These are phyloP conservation scores for Ameiurus melas DNA, from an alignment of 2,113 vertebrate species.

Conservation along the genomic window DNA sequence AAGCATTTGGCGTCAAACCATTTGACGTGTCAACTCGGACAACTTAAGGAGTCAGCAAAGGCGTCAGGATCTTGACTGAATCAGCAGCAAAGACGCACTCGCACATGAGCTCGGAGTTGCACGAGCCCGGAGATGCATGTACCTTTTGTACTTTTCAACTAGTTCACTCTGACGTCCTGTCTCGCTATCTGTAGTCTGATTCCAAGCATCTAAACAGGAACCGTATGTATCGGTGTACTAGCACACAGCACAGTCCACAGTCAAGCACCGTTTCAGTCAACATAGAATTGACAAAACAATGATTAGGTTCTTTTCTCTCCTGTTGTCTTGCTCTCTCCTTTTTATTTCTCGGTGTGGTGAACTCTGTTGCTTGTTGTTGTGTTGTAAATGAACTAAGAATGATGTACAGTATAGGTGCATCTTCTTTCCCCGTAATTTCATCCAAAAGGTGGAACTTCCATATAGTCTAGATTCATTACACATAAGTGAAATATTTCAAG, in stretches of 20 bases:
- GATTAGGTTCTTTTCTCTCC: not conserved
- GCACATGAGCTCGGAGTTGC: not conserved
- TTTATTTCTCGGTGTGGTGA: not conserved
- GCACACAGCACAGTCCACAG: not conserved
- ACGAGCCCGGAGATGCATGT: not conserved
- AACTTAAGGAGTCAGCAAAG: slow-evolving; percentile 70
- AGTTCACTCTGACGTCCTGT: not conserved
- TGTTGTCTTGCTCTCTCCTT: not conserved
- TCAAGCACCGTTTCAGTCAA: not conserved
- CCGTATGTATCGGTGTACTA: not conserved
- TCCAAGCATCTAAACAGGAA: not conserved
- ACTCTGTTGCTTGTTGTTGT: not conserved
- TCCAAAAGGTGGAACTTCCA: no score
- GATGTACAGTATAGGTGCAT: not conserved
- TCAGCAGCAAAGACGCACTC: slow-evolving; percentile 44
- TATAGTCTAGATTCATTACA: no score
- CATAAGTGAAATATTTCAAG: no score
- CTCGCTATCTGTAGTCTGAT: not conserved
- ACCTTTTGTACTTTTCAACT: slow-evolving; percentile 1
- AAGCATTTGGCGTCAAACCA: slow-evolving; percentile 40
- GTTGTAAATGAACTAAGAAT: not conserved
- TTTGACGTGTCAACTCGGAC: slow-evolving; percentile 62
- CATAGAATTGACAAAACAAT: not conserved
- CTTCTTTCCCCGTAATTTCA: no score
- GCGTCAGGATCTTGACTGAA: slow-evolving; percentile 42